Percentiles rank a stretch among this genome's conserved stretches.
These are phyloP conservation scores for Apis florea DNA, from an alignment of 1,140 invertebrate genomes.

Conservation along the genomic window DNA sequence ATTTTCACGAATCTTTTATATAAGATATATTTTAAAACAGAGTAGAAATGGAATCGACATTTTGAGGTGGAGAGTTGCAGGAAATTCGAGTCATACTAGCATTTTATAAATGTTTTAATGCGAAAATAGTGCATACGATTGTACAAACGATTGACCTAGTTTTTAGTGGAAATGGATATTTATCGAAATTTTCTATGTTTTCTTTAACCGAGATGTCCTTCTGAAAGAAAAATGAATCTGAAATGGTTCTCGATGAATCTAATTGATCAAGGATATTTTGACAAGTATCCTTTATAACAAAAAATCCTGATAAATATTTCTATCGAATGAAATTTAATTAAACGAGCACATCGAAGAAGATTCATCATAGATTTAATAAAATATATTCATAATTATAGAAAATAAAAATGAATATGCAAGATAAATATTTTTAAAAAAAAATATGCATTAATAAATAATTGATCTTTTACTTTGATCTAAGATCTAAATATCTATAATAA, in stretches of 20 bases:
- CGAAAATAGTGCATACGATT: not conserved
- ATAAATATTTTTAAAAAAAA: too few species aligned
- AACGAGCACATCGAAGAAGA: not conserved
- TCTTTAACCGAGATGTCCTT: conserved; percentile 24
- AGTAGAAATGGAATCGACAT: too few species aligned
- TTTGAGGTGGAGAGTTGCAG: not conserved
- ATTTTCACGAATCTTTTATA: too few species aligned
- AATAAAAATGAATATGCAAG: too few species aligned
- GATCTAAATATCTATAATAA: too few species aligned
- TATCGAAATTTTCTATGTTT: conserved; percentile 22
- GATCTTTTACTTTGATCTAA: too few species aligned
- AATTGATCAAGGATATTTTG: not conserved
- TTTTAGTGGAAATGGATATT: not conserved
- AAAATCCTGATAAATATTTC: not conserved
- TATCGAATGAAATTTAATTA: not conserved
- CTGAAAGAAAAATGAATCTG: not conserved
- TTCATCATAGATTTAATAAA: too few species aligned
- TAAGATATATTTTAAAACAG: too few species aligned
- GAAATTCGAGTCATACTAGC: not conserved
- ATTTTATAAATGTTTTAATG: not conserved
- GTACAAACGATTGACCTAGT: conserved; percentile 18
- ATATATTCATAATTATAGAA: too few species aligned
- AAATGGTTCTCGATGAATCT: not conserved
- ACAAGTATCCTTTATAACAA: not conserved
- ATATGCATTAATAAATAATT: too few species aligned